phyloP scores from a whole-genome alignment of 2,888 invertebrate genomes.

The Falcaria lacertinaria region DNA sequence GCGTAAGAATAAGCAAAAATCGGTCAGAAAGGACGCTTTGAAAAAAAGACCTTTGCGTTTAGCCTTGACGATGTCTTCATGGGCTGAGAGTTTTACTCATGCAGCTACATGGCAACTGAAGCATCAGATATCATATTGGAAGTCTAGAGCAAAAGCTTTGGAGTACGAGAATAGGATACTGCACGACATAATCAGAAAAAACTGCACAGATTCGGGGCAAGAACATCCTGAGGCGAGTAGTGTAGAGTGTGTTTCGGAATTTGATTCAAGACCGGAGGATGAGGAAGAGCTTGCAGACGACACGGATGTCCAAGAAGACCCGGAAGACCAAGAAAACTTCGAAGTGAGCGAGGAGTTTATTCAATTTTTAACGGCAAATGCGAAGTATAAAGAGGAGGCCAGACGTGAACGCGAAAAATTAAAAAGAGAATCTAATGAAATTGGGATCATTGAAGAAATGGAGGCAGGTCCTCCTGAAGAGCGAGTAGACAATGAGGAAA shows the following conservation, averaged over 20 bases:
- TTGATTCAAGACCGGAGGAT: conserved; percentile 14
- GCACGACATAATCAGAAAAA: conserved; percentile 67
- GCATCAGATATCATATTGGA: conserved; percentile 82
- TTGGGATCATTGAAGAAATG: conserved; percentile 20
- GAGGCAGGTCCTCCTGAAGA: conserved; percentile 33
- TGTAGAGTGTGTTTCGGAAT: background rate
- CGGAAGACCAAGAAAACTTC: conserved; percentile 42
- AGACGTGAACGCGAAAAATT: conserved; percentile 44
- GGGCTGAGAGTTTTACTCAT: conserved; percentile 58
- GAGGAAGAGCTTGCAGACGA: conserved; percentile 20
- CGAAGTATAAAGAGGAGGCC: conserved; percentile 71
- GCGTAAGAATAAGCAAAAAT: conserved; percentile 32
- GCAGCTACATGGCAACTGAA: conserved; percentile 74
- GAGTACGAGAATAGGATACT: conserved; percentile 80
- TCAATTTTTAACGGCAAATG: conserved; percentile 80
- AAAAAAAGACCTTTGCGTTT: conserved; percentile 24
- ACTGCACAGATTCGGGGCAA: conserved; percentile 22
- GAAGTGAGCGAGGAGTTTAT: conserved; percentile 83
- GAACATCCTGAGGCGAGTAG: conserved; percentile 1
- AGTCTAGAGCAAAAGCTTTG: conserved; percentile 76
- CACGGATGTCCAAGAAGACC: conserved; percentile 34
- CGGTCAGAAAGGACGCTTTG: conserved; percentile 19
- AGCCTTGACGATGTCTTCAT: conserved; percentile 52
- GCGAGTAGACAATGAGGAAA: conserved; percentile 42
- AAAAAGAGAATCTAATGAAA: too few species aligned